Evolutionary conservation across 2,797 vertebrate species (phyloP), one percentile per base, ranked within the genome.

Genomic region (Siniperca obscura): DNA sequence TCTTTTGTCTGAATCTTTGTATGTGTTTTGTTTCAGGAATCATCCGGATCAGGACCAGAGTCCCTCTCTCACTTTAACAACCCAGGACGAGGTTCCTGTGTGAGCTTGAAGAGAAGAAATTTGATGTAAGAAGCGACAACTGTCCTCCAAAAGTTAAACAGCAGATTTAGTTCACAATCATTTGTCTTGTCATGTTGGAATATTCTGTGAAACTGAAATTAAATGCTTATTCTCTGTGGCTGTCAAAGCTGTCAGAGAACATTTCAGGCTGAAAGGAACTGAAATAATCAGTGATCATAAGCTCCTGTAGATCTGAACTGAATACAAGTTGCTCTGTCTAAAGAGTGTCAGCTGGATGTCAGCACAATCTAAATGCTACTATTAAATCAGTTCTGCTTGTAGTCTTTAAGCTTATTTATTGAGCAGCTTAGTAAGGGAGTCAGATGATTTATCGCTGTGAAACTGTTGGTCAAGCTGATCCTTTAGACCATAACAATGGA

Each of bases 121-220:
- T 27, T 12, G n/a, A 81, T 56, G 90, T 90, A 83, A 90, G 89
- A 67, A 11, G 56, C 68, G 17, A 0, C 56, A 19, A 14, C 67
- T 52, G 8, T 62, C 61, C 44, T 61, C 11, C 17, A 46, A 19
- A 12, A 48, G 19, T 21, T 4, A 3, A 13, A 12, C 2, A 9
- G 14, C 30, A 40, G 27, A 60, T 48, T 36, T 5, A 30, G n/a
- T 3, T 40, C 34, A 14, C 55, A 16, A 16, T 19, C n/a, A n/a
- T 5, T n/a, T 3, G 44, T n/a, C 27, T 25, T 17, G 9, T 27
- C 7, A 10, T 55, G 65, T 19, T 34, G 5, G 5, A 53, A 46
- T n/a, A 30, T 53, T 65, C 30, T 21, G 48, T 70, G 44, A 70
- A 50, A 65, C 7, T 0, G 4, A 59, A 19, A 0, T 38, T 9